Conservation (phyloP, 2,888 invertebrate genomes). For the Chrysolina oricalcia region DNA sequence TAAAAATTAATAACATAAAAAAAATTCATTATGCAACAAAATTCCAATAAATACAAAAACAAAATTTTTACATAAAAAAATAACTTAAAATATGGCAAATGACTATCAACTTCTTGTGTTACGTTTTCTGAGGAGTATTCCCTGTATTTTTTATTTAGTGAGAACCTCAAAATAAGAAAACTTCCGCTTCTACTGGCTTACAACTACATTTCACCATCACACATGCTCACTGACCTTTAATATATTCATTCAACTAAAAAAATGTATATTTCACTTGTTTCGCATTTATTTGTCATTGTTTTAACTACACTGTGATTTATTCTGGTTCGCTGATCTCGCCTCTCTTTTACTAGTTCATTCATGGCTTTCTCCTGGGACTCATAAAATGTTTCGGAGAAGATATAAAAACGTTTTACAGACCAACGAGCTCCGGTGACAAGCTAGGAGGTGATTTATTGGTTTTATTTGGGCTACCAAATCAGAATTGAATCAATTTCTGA, state of each 20-base stretch:
- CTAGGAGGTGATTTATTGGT: conserved; percentile 7
- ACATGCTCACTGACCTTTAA: neutral
- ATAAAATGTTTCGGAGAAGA: conserved; percentile 15
- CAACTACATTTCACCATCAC: too few species aligned
- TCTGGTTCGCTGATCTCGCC: neutral
- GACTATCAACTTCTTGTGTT: too few species aligned
- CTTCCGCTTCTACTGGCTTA: too few species aligned
- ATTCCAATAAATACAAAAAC: too few species aligned
- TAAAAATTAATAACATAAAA: too few species aligned
- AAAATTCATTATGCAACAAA: too few species aligned
- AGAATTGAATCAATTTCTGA: neutral
- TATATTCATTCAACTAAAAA: neutral
- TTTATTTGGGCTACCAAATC: conserved; percentile 10
- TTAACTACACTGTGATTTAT: conserved; percentile 3
- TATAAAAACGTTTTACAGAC: conserved; percentile 22
- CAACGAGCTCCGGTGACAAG: conserved; percentile 19
- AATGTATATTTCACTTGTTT: neutral
- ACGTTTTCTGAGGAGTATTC: too few species aligned
- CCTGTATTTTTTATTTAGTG: too few species aligned
- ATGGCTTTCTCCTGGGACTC: conserved; percentile 5
- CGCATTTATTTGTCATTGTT: conserved; percentile 21
- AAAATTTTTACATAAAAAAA: too few species aligned
- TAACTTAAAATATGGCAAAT: too few species aligned
- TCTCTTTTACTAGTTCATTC: conserved; percentile 8
- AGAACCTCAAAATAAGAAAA: too few species aligned